Base-by-base conservation (phyloP, 2,797 vertebrate species). In the Micromesistius poutassou region DNA sequence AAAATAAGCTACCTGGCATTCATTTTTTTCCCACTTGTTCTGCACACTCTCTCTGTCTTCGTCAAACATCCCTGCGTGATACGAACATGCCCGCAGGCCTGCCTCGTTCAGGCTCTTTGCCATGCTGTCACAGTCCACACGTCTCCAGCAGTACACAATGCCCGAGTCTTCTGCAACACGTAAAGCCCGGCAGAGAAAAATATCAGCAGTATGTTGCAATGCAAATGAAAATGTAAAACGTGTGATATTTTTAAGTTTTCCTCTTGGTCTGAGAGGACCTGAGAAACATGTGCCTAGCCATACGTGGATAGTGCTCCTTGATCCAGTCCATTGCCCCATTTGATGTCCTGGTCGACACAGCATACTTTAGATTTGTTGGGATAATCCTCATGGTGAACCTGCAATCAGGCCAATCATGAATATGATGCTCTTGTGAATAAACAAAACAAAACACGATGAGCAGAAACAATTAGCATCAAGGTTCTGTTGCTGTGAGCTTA, bases 381-480 rank as follows among this genome's bases (percentile, higher is more conserved):
- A 99, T 99, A 87, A 99, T 99, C 89, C 98, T 99, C 98, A 99
- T 99, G 25, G 95, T 97, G 84, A 99, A 99, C 85, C 98, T 99
- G 84, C 50, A 93, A 79, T 81, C 4, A 81, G 3, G 76, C 50
- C 2, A 5, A 55, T 38, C 36, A 38, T 10, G 9, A 38, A 38
- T 38, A 38, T 38, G 9, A 38, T 10, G 36, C 36, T 38, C 36
- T 38, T 38, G 36, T 38, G 36, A 38, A 38, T 38, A 38, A 38
- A 38, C 36, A 38, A 38, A 38, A 38, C 28, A 5, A 46, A n/a
- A 19, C 4, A 3, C 19, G n/a, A 19, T 4, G n/a, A 8, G 25
- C 46, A 38, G 36, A 8, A 38, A 38, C 36, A 38, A 38, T 10
- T 38, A 38, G 36, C 36, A 38, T 7, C 1, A 38, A 38, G 36